Conservation (phyloP, 1,140 invertebrate genomes). For the Aphidius ervi region DNA sequence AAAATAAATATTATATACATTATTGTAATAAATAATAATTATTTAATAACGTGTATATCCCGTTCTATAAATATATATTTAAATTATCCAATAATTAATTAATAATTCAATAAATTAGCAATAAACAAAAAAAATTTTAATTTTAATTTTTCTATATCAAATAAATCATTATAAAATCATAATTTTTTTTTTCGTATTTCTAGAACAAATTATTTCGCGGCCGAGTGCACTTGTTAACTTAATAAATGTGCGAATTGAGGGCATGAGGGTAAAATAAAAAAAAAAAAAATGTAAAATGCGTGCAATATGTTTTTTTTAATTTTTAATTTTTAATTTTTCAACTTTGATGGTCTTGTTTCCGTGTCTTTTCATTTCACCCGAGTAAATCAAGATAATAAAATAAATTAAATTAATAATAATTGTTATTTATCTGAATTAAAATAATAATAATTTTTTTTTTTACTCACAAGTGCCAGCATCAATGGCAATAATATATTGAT, state of each 20-base stretch:
- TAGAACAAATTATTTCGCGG: conserved; percentile 8
- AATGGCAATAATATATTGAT: conserved; percentile 41
- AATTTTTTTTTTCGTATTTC: conserved; percentile 8
- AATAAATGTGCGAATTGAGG: conserved; percentile 3
- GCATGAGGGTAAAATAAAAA: neutral
- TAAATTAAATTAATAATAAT: neutral
- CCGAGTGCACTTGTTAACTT: conserved; percentile 12
- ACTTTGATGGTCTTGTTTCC: no score
- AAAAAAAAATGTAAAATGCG: neutral
- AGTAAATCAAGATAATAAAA: conserved; percentile 3
- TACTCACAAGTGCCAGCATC: conserved; percentile 45
- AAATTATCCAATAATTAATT: neutral
- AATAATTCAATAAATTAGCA: neutral
- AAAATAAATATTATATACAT: conserved; percentile 3
- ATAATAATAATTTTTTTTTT: neutral
- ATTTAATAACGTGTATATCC: neutral
- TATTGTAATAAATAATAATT: conserved; percentile 1
- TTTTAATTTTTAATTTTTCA: neutral
- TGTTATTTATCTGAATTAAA: no score
- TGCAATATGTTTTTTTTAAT: neutral
- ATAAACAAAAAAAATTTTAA: neutral
- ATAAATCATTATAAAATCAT: neutral
- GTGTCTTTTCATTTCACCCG: conserved; percentile 1
- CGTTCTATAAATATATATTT: neutral
- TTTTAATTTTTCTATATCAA: neutral